Evolutionary conservation across 2,797 vertebrate species (phyloP).

Genomic region (Hippopotamyrus pictus): DNA sequence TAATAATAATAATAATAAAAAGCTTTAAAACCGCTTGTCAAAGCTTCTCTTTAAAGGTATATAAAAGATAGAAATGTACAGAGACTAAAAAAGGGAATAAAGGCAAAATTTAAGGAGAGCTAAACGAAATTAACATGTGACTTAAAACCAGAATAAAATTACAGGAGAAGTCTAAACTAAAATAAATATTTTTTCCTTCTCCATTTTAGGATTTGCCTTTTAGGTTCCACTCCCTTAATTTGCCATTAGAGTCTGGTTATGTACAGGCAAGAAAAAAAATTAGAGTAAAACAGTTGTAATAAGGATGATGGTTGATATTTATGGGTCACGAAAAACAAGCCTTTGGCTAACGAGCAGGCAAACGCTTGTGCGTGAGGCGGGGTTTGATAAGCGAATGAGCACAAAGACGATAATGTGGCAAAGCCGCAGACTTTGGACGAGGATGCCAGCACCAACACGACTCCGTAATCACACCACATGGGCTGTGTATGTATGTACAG

Average conservation of each 20-base stretch:
- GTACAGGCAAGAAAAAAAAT: conserved; percentile 52
- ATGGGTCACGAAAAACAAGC: conserved; percentile 42
- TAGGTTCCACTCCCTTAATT: conserved; percentile 53
- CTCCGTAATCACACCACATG: conserved; percentile 26
- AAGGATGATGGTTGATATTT: conserved; percentile 45
- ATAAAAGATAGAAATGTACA: conserved; percentile 69
- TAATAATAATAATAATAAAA: conserved; percentile 17
- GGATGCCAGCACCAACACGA: background rate
- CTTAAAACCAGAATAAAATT: conserved; percentile 45
- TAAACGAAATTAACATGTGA: conserved; percentile 64
- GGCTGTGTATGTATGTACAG: conserved; percentile 50
- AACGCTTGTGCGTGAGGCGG: conserved; percentile 32
- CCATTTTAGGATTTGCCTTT: conserved; percentile 57
- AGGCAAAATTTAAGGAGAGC: conserved; percentile 34
- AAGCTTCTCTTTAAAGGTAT: conserved; percentile 71
- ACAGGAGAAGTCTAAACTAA: conserved; percentile 47
- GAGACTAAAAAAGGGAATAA: conserved; percentile 40
- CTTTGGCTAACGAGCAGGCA: conserved; percentile 59
- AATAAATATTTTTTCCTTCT: conserved; percentile 76
- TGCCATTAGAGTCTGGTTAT: conserved; percentile 48
- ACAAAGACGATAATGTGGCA: conserved; percentile 17
- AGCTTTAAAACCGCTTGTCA: conserved; percentile 39
- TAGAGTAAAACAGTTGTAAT: conserved; percentile 43
- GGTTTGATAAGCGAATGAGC: conserved; percentile 44
- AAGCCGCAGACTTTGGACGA: conserved; percentile 26